phyloP scores from a whole-genome alignment of 1,140 invertebrate genomes.

The Ostrea denselamellosa region DNA sequence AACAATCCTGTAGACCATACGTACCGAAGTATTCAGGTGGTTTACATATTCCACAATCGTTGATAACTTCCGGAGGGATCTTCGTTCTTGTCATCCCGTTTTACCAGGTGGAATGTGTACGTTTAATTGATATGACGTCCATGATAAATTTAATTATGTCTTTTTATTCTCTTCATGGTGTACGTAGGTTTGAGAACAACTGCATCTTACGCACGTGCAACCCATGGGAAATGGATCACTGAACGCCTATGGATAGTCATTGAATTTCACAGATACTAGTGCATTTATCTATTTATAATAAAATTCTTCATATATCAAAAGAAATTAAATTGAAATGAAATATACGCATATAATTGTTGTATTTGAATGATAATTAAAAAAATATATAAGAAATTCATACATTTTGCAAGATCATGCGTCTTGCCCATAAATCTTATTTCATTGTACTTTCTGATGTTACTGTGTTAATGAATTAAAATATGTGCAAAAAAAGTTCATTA shows the following conservation, averaged over 20 bases:
- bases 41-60: neutral
- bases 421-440: neutral
- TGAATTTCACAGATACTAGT: too few relatives aligned
- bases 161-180: neutral
- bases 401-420: neutral
- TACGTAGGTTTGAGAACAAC: too few relatives aligned
- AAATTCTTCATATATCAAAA: too few relatives aligned
- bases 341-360: too few relatives aligned
- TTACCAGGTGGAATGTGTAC: neutral
- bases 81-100: neutral
- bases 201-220: too few relatives aligned
- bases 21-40: neutral
- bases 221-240: too few relatives aligned
- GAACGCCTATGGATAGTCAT: too few relatives aligned
- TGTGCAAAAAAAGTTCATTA: neutral
- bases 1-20: neutral
- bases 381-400: neutral
- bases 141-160: neutral
- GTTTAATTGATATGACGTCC: neutral
- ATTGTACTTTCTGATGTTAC: neutral
- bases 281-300: too few relatives aligned
- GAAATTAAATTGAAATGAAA: too few relatives aligned
- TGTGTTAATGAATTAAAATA: constrained; percentile 35
- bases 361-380: too few relatives aligned
- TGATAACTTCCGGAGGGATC: neutral